Base-by-base conservation (phyloP, 1,140 invertebrate genomes). In the Anastatus disparis region DNA sequence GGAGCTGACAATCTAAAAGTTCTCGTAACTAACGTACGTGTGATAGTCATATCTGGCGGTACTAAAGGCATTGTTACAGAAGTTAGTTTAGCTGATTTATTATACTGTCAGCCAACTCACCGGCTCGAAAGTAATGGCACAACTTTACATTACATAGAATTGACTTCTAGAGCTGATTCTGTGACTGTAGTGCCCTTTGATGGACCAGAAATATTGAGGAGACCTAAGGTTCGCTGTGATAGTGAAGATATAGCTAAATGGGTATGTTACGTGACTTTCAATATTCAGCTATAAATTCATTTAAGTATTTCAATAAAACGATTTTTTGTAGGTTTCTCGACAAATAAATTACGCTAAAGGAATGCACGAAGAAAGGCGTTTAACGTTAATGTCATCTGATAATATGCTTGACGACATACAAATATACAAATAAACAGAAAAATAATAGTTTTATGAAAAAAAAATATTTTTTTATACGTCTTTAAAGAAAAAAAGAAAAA, bases 331-430 rank as follows among this genome's bases (percentile, higher is more conserved):
- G 89, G 89, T 90, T 48, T 88, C 87, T 3, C 89, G 92, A 74
- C 89, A 93, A 84, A 91, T 94, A 64, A 95, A 94, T 78, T 95
- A 95, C 84, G 95, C 95, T 42, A 94, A 94, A 81, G 92, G 91
- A 78, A 89, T 96, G 77, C 93, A 92, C 81, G 91, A 94, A 81
- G 95, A 97, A 87, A 87, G 90, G 7, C 83, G 78, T 53, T 73
- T 86, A 17, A 86, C 85, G 0, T 66, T 86, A 13, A 81, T 81
- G 62, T 85, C 84, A 7, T 85, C 84, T n/a, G 85, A 86, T 64
- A 86, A 83, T 46, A 84, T 86, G 77, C 65, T 86, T 40, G 85
- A 86, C 38, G 84, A 85, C 52, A 82, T 85, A 55, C 77, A 84
- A 22, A 80, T 76, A 38, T 86, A 86, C 20, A 85, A 85, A 76